phyloP scores from a whole-genome alignment of 1,140 invertebrate species.

The Apis mellifera region DNA sequence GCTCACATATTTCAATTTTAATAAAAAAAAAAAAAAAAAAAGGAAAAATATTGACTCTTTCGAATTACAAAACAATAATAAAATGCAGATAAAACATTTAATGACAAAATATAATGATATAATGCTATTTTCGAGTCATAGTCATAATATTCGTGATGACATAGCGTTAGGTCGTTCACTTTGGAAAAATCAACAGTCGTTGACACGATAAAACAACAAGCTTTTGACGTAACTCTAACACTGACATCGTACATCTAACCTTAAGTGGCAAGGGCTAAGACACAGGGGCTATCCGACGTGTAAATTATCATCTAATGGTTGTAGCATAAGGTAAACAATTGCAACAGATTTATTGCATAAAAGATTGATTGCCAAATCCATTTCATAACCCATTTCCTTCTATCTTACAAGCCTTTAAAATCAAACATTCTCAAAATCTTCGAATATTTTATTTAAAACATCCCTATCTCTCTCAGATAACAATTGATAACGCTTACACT shows the following conservation, averaged over 20 bases:
- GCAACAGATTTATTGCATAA: background rate
- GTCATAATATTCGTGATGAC: background rate
- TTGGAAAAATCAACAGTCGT: conserved; percentile 6
- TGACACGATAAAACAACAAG: conserved; percentile 13
- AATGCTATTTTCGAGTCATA: too few relatives aligned
- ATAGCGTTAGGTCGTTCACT: background rate
- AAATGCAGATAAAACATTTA: too few relatives aligned
- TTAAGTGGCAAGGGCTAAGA: background rate
- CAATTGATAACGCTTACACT: too few relatives aligned
- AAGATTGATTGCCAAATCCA: too few relatives aligned
- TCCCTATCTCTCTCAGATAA: too few relatives aligned
- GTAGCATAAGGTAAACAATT: background rate
- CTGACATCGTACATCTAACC: conserved; percentile 10
- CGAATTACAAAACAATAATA: too few relatives aligned
- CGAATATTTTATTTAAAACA: too few relatives aligned
- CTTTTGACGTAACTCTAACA: conserved; percentile 25
- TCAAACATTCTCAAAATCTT: background rate
- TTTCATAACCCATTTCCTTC: background rate
- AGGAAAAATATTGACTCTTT: too few relatives aligned
- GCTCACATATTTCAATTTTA: too few relatives aligned
- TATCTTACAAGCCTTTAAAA: too few relatives aligned
- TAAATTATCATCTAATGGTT: background rate
- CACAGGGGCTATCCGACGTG: background rate
- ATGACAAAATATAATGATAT: too few relatives aligned
- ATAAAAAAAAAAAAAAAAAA: too few relatives aligned